Conservation (phyloP, 1,140 invertebrate species). For the Mylabris phalerata region DNA sequence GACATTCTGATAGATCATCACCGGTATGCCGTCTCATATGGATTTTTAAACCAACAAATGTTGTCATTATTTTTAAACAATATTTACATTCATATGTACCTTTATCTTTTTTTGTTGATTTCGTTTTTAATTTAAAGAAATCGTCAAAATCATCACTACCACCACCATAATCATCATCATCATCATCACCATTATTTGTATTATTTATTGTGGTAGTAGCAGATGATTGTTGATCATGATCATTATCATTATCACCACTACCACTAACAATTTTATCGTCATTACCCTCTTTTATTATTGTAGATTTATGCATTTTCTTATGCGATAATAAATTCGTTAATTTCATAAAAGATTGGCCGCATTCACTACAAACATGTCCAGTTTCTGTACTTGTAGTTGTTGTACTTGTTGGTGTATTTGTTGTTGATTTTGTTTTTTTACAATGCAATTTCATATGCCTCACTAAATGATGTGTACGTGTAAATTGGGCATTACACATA, state of each 20-base stretch:
- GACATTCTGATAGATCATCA: constrained; percentile 29
- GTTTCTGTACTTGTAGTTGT: constrained; percentile 29
- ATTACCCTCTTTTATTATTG: background rate
- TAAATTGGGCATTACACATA: constrained; percentile 33
- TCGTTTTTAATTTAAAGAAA: constrained; percentile 3
- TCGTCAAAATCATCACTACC: constrained; percentile 16
- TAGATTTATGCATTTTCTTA: constrained; percentile 34
- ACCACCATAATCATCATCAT: constrained; percentile 22
- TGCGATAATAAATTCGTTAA: constrained; percentile 44
- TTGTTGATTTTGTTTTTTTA: constrained; percentile 18
- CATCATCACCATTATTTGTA: constrained; percentile 13
- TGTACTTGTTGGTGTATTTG: background rate
- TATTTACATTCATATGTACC: constrained; percentile 33
- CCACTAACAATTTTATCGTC: constrained; percentile 5
- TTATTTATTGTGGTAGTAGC: constrained; percentile 13
- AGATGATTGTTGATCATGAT: constrained; percentile 12
- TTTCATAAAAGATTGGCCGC: constrained; percentile 44
- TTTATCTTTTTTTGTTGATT: constrained; percentile 19
- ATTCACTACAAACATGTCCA: constrained; percentile 44
- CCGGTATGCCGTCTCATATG: constrained; percentile 36
- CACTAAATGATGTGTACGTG: constrained; percentile 31
- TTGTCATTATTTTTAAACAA: constrained; percentile 34
- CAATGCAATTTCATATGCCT: constrained; percentile 31
- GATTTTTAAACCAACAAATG: constrained; percentile 32
- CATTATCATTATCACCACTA: constrained; percentile 14